Percentiles rank a stretch among this genome's conserved stretches.
Evolutionary conservation across 2,113 vertebrate genomes (phyloP).

Genomic region (Raja brachyura): DNA sequence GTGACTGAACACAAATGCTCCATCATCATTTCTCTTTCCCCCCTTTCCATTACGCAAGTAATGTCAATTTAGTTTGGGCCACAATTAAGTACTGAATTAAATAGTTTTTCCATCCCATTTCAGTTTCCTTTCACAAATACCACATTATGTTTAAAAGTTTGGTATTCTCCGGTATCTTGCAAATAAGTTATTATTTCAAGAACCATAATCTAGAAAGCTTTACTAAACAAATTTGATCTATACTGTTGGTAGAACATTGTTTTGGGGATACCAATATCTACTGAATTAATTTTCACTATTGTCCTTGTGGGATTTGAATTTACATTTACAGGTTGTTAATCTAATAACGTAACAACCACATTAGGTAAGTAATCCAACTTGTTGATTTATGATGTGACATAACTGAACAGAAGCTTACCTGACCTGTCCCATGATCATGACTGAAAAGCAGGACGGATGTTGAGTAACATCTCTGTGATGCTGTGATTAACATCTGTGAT

Average conservation of each 20-base stretch:
- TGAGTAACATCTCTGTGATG: not conserved
- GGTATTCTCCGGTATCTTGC: not conserved
- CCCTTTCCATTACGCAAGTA: not conserved
- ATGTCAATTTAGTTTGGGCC: not conserved
- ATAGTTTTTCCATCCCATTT: not conserved
- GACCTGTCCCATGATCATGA: not conserved
- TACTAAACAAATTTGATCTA: not conserved
- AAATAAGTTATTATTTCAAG: not conserved
- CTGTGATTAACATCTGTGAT: not conserved
- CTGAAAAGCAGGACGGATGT: not conserved
- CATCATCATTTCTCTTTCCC: conserved; percentile 24
- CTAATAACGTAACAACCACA: not conserved
- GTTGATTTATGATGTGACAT: not conserved
- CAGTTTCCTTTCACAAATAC: not conserved
- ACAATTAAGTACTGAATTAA: conserved; percentile 13
- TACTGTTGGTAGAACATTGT: not conserved
- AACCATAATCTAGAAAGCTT: not conserved
- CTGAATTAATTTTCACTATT: not conserved
- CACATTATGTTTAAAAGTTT: not conserved
- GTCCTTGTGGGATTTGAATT: not conserved
- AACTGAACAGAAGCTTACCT: not conserved
- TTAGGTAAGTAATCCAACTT: not conserved
- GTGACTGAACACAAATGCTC: conserved; percentile 24
- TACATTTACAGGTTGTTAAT: not conserved
- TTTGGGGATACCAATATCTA: not conserved